phyloP scores from a whole-genome alignment of 2,888 invertebrate genomes.

The Amphipyra tragopoginis region DNA sequence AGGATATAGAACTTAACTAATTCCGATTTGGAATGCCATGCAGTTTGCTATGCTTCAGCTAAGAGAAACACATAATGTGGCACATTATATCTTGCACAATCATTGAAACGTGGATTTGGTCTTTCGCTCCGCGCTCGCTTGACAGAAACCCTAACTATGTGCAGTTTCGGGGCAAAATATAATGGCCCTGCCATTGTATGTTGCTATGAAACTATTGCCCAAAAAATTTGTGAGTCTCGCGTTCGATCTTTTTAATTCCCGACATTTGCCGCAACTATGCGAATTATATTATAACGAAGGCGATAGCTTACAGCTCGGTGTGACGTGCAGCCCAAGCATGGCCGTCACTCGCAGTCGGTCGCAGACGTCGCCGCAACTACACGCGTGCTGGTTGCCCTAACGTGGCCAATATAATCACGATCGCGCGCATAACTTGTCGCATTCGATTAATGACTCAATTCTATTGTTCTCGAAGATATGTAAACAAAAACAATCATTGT shows the following conservation, averaged over 20 bases:
- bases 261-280: constrained; percentile 65
- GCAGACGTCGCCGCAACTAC: constrained; percentile 67
- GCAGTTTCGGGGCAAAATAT: too few relatives aligned
- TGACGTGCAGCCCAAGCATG: constrained; percentile 62
- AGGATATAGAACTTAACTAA: constrained; percentile 18
- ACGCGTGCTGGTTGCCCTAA: constrained; percentile 63
- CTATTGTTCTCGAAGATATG: constrained; percentile 46
- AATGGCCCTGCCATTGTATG: constrained; percentile 1
- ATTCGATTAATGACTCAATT: constrained; percentile 42
- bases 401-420: constrained; percentile 36
- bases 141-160: constrained; percentile 1
- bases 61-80: constrained; percentile 12
- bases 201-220: constrained; percentile 1
- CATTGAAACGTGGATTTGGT: neutral
- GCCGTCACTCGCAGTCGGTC: constrained; percentile 75
- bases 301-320: constrained; percentile 70
- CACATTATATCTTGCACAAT: constrained; percentile 10
- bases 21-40: constrained; percentile 14
- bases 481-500: constrained; percentile 53
- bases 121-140: neutral
- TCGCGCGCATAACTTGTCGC: constrained; percentile 32
- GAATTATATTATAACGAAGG: constrained; percentile 76
- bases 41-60: neutral
- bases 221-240: constrained; percentile 18
- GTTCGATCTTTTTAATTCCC: constrained; percentile 52